These are phyloP conservation scores for Etheostoma nigrum DNA, from an alignment of 2,797 vertebrate species.

Conservation along the genomic window DNA sequence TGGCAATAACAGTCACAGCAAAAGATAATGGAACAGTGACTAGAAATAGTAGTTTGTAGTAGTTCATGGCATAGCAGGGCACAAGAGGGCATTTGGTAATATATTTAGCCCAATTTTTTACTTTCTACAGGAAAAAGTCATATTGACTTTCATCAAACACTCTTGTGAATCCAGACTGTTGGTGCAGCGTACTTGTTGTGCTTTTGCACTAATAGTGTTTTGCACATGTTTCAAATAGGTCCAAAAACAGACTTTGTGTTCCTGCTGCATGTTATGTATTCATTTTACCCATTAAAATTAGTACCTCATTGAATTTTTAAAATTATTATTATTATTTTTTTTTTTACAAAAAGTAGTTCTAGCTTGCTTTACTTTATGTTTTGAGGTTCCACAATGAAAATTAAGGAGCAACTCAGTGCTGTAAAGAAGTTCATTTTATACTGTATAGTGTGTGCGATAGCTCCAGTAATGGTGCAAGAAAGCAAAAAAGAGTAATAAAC, in stretches of 20 bases:
- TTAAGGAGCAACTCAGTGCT: background rate
- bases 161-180: slow-evolving; percentile 9
- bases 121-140: slow-evolving; percentile 15
- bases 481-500: background rate
- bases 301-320: background rate
- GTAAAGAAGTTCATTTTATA: background rate
- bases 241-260: background rate
- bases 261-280: background rate
- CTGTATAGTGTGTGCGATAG: background rate
- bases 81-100: slow-evolving; percentile 5
- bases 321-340: no score
- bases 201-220: background rate
- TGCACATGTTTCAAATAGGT: slow-evolving; percentile 7
- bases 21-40: no score
- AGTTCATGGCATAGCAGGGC: no score
- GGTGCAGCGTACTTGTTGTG: no score
- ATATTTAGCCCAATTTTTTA: slow-evolving; percentile 31
- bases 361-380: background rate
- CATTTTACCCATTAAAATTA: background rate
- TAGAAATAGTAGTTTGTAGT: no score
- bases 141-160: slow-evolving; percentile 37
- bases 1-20: no score
- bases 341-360: background rate
- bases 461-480: background rate
- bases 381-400: background rate